phyloP scores from a whole-genome alignment of 2,888 invertebrate genomes.

The Idaea aversata region DNA sequence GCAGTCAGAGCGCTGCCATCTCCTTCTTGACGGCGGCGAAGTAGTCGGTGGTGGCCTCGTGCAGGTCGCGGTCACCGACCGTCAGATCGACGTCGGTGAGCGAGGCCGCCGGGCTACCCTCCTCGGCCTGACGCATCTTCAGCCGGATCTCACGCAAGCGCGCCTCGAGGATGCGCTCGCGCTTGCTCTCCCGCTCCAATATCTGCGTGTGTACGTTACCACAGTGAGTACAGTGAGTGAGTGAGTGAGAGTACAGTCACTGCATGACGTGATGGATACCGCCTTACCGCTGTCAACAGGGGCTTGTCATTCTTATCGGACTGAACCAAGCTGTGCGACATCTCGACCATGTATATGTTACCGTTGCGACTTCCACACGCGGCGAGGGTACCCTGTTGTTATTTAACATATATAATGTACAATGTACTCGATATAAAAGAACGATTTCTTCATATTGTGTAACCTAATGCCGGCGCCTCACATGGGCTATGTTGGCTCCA shows the following conservation, averaged over 20 bases:
- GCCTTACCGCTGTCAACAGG: conserved; percentile 83
- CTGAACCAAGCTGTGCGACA: conserved; percentile 84
- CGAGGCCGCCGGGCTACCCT: conserved; percentile 41
- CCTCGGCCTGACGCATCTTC: conserved; percentile 67
- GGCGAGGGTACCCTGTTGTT: conserved; percentile 79
- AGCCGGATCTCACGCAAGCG: conserved; percentile 89
- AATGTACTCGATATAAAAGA: too few relatives aligned
- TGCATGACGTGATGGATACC: not conserved
- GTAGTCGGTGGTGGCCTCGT: conserved; percentile 49
- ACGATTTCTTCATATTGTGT: too few relatives aligned
- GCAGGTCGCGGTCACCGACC: conserved; percentile 55
- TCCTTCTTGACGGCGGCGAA: conserved; percentile 46
- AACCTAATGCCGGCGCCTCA: too few relatives aligned
- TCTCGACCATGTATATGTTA: conserved; percentile 85
- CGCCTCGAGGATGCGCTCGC: conserved; percentile 95
- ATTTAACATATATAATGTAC: not conserved
- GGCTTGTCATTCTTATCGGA: conserved; percentile 86
- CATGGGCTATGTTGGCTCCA: too few relatives aligned
- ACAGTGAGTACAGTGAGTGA: too few relatives aligned
- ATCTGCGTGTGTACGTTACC: conserved; percentile 74
- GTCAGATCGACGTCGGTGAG: conserved; percentile 39
- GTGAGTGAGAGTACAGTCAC: too few relatives aligned
- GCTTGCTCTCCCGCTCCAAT: conserved; percentile 91
- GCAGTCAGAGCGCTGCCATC: conserved; percentile 15
- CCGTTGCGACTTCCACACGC: conserved; percentile 88